phyloP scores from a whole-genome alignment of 2,888 invertebrate genomes.

The Hybos culiciformis region DNA sequence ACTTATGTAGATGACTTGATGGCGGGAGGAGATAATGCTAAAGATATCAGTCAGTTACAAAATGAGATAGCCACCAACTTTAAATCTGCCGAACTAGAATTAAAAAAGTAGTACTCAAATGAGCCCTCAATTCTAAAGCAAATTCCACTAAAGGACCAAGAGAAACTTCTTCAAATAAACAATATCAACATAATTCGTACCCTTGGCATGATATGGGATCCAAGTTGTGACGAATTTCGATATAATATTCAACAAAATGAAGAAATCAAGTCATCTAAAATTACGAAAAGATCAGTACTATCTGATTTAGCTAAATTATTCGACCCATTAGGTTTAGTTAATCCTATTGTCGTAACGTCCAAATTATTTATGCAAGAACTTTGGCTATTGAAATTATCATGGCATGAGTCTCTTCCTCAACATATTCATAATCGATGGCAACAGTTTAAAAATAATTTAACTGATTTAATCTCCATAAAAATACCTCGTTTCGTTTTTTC shows the following conservation, averaged over 20 bases:
- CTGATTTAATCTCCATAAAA: too few relatives aligned
- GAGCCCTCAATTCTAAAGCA: background rate
- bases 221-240: slow-evolving; percentile 3
- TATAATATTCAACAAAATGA: background rate
- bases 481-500: too few relatives aligned
- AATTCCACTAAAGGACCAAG: background rate
- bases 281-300: slow-evolving; percentile 9
- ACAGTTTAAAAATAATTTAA: too few relatives aligned
- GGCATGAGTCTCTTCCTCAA: slow-evolving; percentile 11
- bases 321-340: slow-evolving; percentile 13
- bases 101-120: background rate
- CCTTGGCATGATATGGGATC: slow-evolving; percentile 10
- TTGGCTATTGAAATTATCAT: slow-evolving; percentile 10
- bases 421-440: slow-evolving; percentile 7
- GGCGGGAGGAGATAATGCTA: background rate
- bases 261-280: background rate
- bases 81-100: background rate
- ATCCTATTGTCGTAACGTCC: slow-evolving; percentile 10
- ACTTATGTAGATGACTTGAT: background rate
- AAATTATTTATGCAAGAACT: slow-evolving; percentile 12
- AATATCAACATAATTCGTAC: slow-evolving; percentile 7
- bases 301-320: slow-evolving; percentile 10
- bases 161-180: background rate
- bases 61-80: background rate
- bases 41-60: background rate